Base-by-base conservation (phyloP, 2,888 invertebrate species). In the Cheilosia variabilis region DNA sequence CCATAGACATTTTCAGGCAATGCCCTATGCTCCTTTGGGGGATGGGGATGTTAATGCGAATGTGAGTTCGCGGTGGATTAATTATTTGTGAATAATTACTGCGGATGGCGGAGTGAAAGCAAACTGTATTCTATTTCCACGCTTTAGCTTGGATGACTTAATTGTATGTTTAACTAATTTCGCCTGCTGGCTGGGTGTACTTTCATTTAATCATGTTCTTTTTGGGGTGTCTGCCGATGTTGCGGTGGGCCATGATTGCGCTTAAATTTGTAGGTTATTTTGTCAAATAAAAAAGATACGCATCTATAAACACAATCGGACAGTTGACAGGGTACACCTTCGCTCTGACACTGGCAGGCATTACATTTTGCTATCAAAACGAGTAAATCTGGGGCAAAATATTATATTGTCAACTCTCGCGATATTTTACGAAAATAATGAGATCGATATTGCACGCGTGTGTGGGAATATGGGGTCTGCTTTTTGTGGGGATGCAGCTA, bases 51-150 rank as follows among this genome's bases (percentile, higher is more conserved):
- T 10, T 47, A 77, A 62, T 63, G 65, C 45, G 69, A 57, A 47
- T 62, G 53, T 43, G 60, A 60, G 47, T 41, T 75, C 60, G 73
- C 73, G 47, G 31, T 47, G 62, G 80, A 81, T 77, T 86, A 86
- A 81, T 86, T 86, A 86, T 86, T 86, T 81, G 86, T 81, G 76
- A 81, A 86, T 80, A 86, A 84, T 84, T 80, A 86, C 86, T 86
- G 86, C 86, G 62, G 86, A 86, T 62, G 77, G 62, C 63, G 19
- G 58, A 65, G 43, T 57, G 50, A 43, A 78, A 63, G 43, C 17
- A 52, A 83, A 68, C 73, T 83, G 31, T 31, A 68, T 73, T 68
- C 52, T 81, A 52, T 71, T 63, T 53, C 34, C n/a, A 15, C 72
- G 22, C 60, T 72, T 37, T 37, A 53, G 63, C 71, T 53, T 34